These are phyloP conservation scores for Arnoldichthys spilopterus DNA, from an alignment of 2,797 vertebrate species.

Conservation along the genomic window DNA sequence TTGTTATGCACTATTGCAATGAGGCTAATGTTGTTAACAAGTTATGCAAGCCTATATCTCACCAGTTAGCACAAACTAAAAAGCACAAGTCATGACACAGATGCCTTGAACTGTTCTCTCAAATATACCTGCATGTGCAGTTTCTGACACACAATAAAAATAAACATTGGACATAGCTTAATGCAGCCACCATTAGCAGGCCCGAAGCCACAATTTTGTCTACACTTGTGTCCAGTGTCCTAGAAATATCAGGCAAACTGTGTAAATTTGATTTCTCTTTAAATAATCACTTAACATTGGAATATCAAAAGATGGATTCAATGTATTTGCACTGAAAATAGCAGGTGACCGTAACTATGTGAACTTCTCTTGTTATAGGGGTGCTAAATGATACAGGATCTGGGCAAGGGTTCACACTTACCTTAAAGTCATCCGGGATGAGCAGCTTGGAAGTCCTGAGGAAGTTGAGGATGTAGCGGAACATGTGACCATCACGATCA, in stretches of 20 bases:
- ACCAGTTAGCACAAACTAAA: no score
- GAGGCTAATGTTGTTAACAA: neutral
- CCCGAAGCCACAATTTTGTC: no score
- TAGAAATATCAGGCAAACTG: neutral
- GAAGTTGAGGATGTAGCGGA: conserved; percentile 98
- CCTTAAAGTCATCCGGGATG: conserved; percentile 97
- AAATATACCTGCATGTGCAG: neutral
- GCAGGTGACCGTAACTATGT: neutral
- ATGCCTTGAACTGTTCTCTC: neutral
- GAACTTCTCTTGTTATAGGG: neutral
- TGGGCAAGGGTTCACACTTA: conserved; percentile 68
- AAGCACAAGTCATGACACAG: neutral
- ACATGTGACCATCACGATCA: conserved; percentile 97
- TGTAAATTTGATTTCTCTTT: no score
- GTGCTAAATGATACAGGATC: neutral
- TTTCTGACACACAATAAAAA: neutral
- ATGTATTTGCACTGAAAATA: no score
- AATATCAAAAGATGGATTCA: no score
- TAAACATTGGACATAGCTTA: no score
- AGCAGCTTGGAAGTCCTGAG: conserved; percentile 94
- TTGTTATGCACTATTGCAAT: neutral
- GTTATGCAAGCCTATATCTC: neutral
- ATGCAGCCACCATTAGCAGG: neutral
- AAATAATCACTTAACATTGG: no score
- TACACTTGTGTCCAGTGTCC: no score